Evolutionary conservation across 2,888 invertebrate species (phyloP), one percentile per base, ranked within the genome.

Genomic region (Copidosoma aretas): DNA sequence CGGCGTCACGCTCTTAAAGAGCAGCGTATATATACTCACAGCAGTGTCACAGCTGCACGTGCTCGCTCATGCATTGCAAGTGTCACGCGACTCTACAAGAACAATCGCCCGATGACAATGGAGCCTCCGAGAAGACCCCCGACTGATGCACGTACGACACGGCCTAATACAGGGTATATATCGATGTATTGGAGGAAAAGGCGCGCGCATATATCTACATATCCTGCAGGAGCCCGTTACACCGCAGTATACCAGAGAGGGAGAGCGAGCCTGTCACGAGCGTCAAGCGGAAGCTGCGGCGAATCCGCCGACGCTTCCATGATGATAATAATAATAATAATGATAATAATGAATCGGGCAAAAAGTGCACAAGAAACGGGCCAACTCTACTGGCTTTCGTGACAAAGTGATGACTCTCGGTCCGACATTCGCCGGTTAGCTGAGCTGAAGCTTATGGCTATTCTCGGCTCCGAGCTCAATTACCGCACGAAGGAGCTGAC

Each of bases 21-120:
- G 32, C 32, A 32, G 8, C 32, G 32, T 8, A 32, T 32, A 5
- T 5, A 14, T 12, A 4, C 1, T 12, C 15, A 17, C 8, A 8
- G 12, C 22, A 14, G 43, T 43, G 32, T 21, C 59, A n/a, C 46
- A 56, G n/a, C n/a, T n/a, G n/a, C n/a, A n/a, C n/a, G n/a, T n/a
- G 57, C 56, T 61, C 57, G 61, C 60, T 3, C 2, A 5, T 52
- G n/a, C 51, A 32, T 53, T 54, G 19, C 60, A 54, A 64, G 61
- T 64, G 64, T 67, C 58, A 61, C 60, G 70, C 64, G 58, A 64
- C 57, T 63, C 4, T 12, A 46, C 53, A 43, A 53, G 64, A 67
- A 70, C 64, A 67, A 70, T 70, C 56, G 54, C 39, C 10, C 43
- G 56, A 62, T n/a, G 62, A 65, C 65, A 66, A 62, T 62, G 39